Conservation (phyloP, 2,888 invertebrate genomes). For the Plebejus melissa region DNA sequence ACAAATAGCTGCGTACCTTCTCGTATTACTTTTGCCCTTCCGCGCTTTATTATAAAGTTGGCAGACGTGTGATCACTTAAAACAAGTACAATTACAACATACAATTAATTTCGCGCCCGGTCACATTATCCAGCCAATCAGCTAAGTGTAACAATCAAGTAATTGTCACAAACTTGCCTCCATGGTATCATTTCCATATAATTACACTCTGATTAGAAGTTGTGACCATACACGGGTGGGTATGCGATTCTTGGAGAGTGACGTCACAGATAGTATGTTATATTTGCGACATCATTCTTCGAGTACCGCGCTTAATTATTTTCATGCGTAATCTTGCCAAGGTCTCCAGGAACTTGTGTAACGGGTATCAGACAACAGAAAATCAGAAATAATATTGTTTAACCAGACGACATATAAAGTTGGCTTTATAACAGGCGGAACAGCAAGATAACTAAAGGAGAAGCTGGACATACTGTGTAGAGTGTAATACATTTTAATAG, state of each 20-base stretch:
- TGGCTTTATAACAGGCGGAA: too few relatives aligned
- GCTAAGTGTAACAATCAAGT: background rate
- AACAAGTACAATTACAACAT: constrained; percentile 5
- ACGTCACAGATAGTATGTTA: background rate
- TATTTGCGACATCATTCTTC: too few relatives aligned
- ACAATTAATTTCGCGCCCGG: background rate
- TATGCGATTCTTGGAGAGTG: background rate
- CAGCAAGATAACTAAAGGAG: too few relatives aligned
- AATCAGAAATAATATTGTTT: too few relatives aligned
- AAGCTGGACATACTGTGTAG: too few relatives aligned
- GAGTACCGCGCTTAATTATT: too few relatives aligned
- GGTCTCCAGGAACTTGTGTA: too few relatives aligned
- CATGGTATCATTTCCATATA: background rate
- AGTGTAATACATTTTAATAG: too few relatives aligned
- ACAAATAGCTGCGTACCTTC: background rate
- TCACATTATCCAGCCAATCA: constrained; percentile 1
- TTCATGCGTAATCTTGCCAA: too few relatives aligned
- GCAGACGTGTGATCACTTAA: background rate
- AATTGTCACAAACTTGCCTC: background rate
- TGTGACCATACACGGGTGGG: background rate
- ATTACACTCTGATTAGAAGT: background rate
- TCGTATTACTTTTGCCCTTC: background rate
- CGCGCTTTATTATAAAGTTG: background rate
- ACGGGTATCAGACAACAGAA: too few relatives aligned
- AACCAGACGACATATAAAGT: too few relatives aligned